Evolutionary conservation across 2,888 invertebrate genomes (phyloP).

Genomic region (Melolontha melolontha): DNA sequence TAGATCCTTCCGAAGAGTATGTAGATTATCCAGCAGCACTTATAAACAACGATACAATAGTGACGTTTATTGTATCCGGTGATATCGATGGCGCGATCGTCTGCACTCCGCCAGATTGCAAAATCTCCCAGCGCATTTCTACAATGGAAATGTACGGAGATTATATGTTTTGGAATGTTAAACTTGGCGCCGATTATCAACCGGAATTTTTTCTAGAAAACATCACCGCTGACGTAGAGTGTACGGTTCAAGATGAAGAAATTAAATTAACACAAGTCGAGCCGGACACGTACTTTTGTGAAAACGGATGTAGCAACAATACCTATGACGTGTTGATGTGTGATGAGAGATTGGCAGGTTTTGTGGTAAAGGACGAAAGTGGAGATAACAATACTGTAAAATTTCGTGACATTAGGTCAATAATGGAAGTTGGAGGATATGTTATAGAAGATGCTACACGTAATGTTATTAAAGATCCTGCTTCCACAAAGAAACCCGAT

Average conservation of each 20-base stretch:
- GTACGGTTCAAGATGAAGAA: background rate
- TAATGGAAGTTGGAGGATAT: background rate
- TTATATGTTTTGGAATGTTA: conserved; percentile 4
- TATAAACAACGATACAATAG: background rate
- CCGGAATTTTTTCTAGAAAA: background rate
- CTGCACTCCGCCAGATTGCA: background rate
- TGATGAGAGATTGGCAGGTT: no score
- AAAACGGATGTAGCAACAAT: background rate
- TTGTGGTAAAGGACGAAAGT: no score
- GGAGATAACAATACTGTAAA: no score
- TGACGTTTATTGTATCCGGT: background rate
- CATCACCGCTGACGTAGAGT: background rate
- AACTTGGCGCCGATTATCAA: background rate
- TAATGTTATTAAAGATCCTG: background rate
- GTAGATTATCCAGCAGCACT: background rate
- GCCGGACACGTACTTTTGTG: background rate
- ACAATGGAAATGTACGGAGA: background rate
- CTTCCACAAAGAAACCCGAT: background rate
- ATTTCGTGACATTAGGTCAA: no score
- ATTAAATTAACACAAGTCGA: background rate
- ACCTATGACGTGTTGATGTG: background rate
- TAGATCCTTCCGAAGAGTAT: background rate
- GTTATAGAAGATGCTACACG: background rate
- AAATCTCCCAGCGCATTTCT: background rate
- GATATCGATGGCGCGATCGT: background rate